A percentile compares a stretch with the other conserved stretches of the same genome.
Evolutionary conservation across 2,113 vertebrate genomes (phyloP).

Genomic region (Sterrhoptilus dennistouni): DNA sequence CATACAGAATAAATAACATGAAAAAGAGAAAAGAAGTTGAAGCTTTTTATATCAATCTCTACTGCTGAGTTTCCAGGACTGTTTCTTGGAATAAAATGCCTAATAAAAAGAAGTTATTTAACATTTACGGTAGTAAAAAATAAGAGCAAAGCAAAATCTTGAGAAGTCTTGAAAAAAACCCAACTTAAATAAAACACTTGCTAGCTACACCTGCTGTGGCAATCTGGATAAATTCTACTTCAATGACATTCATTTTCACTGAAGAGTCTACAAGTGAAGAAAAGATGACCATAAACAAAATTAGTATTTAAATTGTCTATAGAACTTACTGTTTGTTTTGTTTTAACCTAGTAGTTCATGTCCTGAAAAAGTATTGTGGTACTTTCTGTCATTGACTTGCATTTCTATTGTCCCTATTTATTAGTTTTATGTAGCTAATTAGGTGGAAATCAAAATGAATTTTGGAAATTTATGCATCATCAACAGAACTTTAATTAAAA

Average conservation of each 20-base stretch:
- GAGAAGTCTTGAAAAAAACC: background rate
- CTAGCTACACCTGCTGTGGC: background rate
- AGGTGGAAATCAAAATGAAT: background rate
- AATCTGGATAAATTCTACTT: background rate
- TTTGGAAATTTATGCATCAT: background rate
- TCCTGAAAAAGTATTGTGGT: background rate
- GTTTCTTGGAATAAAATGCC: background rate
- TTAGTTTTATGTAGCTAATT: background rate
- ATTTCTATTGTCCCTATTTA: background rate
- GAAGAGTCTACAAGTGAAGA: background rate
- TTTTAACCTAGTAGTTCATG: background rate
- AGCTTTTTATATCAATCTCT: background rate
- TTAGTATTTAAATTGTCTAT: background rate
- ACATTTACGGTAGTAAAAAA: background rate
- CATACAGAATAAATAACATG: background rate
- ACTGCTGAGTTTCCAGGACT: background rate
- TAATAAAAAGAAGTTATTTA: background rate
- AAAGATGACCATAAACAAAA: background rate
- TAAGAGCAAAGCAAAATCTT: background rate
- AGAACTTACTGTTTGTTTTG: background rate
- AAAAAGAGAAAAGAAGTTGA: background rate
- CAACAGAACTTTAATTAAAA: constrained; percentile 14
- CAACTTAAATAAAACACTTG: background rate
- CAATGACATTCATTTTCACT: background rate
- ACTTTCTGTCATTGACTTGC: background rate